Conservation (phyloP, 2,797 vertebrate genomes). For the Sebastes kiyomatsui region DNA sequence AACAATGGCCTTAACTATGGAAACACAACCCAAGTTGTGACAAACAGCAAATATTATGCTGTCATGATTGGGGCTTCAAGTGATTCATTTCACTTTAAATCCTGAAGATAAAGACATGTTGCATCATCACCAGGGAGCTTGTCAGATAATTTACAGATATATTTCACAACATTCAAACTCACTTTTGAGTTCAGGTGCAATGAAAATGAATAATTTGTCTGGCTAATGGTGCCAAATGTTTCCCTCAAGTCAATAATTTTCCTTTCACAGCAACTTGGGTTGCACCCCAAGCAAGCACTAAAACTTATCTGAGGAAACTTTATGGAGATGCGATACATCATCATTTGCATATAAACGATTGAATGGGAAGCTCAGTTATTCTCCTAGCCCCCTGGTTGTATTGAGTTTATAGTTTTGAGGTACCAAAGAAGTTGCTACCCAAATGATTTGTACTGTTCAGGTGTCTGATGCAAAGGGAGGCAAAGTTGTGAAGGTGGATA, state of each 20-base stretch:
- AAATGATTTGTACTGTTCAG: constrained; percentile 33
- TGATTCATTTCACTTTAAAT: neutral
- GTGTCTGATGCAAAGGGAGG: constrained; percentile 31
- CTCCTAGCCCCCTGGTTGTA: constrained; percentile 8
- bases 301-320: constrained; percentile 30
- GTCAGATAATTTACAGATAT: neutral
- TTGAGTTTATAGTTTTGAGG: constrained; percentile 18
- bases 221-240: neutral
- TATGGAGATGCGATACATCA: constrained; percentile 17
- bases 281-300: constrained; percentile 11
- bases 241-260: constrained; percentile 21
- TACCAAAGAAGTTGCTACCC: constrained; percentile 5
- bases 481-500: constrained; percentile 4
- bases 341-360: constrained; percentile 46
- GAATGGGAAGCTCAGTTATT: neutral
- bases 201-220: constrained; percentile 11
- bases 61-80: neutral
- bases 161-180: neutral
- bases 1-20: neutral
- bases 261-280: constrained; percentile 9
- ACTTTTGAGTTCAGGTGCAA: neutral
- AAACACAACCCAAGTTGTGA: neutral
- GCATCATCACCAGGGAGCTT: neutral
- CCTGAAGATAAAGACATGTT: neutral
- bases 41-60: neutral